A percentile compares a stretch with the other conserved stretches of the same genome.
Conservation (phyloP, 1,140 invertebrate genomes). For the Habropoda laboriosa region DNA sequence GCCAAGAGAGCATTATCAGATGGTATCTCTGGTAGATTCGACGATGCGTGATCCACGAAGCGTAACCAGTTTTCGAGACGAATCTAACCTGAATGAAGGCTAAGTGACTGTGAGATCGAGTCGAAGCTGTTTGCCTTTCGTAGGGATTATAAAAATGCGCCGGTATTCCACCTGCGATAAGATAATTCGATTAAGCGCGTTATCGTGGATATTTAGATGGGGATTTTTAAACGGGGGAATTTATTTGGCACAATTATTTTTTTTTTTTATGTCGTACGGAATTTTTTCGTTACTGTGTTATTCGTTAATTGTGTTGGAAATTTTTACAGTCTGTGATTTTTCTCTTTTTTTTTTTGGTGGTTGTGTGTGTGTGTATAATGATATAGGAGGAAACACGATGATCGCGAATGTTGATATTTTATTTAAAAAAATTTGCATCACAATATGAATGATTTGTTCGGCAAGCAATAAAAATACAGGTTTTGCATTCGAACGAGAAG, state of each 20-base stretch:
- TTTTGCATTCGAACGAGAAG: not conserved
- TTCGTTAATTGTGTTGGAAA: too few relatives aligned
- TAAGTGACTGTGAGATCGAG: not conserved
- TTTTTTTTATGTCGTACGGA: too few relatives aligned
- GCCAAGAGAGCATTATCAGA: not conserved
- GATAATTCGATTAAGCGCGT: slow-evolving; percentile 1
- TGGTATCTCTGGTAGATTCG: not conserved
- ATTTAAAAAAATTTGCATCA: not conserved
- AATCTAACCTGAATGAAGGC: slow-evolving; percentile 24
- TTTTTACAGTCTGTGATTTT: too few relatives aligned
- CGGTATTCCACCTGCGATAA: slow-evolving; percentile 22
- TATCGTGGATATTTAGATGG: not conserved
- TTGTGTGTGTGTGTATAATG: too few relatives aligned
- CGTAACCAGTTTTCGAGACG: slow-evolving; percentile 3
- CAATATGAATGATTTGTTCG: not conserved
- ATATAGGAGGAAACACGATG: too few relatives aligned
- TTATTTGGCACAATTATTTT: slow-evolving; percentile 17
- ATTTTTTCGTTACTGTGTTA: too few relatives aligned
- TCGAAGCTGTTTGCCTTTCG: slow-evolving; percentile 16
- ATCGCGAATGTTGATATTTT: too few relatives aligned
- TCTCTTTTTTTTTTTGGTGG: too few relatives aligned
- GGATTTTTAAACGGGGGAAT: not conserved
- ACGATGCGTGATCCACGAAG: not conserved
- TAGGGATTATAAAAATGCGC: not conserved
- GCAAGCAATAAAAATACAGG: not conserved